phyloP scores from a whole-genome alignment of 1,140 invertebrate genomes.

The Drosophila guanche region DNA sequence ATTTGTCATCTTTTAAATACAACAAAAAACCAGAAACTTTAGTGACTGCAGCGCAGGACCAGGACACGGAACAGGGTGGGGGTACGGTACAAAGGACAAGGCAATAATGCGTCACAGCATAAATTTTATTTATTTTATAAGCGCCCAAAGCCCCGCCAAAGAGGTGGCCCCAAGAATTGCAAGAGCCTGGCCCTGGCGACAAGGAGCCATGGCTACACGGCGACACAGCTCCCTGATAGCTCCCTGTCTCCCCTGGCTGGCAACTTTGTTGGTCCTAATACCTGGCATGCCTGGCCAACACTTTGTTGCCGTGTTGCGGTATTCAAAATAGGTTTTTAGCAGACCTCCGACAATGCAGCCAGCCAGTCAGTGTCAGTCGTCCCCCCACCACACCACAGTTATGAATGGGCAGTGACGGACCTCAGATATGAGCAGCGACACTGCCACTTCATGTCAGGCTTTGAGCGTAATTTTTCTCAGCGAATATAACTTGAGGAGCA shows the following conservation, averaged over 20 bases:
- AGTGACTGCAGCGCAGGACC: slow-evolving; percentile 13
- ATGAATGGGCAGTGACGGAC: slow-evolving; percentile 43
- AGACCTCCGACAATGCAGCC: slow-evolving; percentile 43
- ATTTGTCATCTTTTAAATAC: slow-evolving; percentile 83
- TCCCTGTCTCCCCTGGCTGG: slow-evolving; percentile 32
- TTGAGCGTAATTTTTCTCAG: slow-evolving; percentile 66
- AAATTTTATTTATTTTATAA: slow-evolving; percentile 83
- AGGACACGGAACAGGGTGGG: not conserved
- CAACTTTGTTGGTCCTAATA: slow-evolving; percentile 74
- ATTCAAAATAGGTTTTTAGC: slow-evolving; percentile 75
- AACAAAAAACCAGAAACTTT: slow-evolving; percentile 48
- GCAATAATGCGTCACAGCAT: slow-evolving; percentile 81
- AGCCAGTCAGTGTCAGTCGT: slow-evolving; percentile 34
- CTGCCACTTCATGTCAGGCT: slow-evolving; percentile 73
- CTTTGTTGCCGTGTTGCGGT: slow-evolving; percentile 49
- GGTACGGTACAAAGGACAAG: slow-evolving; percentile 65
- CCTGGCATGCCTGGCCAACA: slow-evolving; percentile 49
- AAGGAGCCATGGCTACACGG: too few relatives aligned
- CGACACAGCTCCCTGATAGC: too few relatives aligned
- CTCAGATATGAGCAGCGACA: slow-evolving; percentile 58
- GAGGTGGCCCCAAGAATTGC: slow-evolving; percentile 43
- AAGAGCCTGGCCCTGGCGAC: not conserved
- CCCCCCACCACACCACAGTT: slow-evolving; percentile 16
- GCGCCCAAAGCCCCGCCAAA: slow-evolving; percentile 68
- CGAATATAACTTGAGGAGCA: slow-evolving; percentile 40